phyloP scores from a whole-genome alignment of 2,113 vertebrate genomes.

The Leptobrachium leishanense region DNA sequence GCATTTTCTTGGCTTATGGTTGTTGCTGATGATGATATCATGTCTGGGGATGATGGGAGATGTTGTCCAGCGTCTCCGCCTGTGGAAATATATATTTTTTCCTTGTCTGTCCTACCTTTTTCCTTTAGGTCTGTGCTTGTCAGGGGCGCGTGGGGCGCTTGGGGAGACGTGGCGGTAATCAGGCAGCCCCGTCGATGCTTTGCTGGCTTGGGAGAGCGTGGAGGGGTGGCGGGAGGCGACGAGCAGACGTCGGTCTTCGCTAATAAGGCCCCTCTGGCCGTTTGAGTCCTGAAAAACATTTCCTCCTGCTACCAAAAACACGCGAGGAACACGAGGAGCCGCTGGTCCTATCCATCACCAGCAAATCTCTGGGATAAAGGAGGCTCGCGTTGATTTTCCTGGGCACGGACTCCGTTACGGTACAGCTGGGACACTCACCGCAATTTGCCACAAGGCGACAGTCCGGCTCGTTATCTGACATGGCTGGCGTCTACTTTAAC shows the following conservation, averaged over 20 bases:
- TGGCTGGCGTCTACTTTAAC: slow-evolving; percentile 2
- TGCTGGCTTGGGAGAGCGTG: background rate
- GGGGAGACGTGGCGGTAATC: background rate
- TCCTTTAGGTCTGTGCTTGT: background rate
- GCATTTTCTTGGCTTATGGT: no score
- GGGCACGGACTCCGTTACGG: background rate
- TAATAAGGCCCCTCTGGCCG: slow-evolving; percentile 26
- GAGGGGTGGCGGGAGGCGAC: background rate
- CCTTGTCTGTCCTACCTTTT: background rate
- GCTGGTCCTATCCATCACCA: slow-evolving; percentile 23
- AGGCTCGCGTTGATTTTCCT: slow-evolving; percentile 24
- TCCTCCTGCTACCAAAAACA: background rate
- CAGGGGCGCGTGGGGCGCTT: background rate
- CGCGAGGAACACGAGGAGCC: background rate
- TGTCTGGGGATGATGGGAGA: no score
- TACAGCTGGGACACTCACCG: slow-evolving; percentile 16
- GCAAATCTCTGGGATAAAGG: slow-evolving; percentile 25
- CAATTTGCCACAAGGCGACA: slow-evolving; percentile 29
- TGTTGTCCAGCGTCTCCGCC: no score
- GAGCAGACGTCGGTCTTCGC: background rate
- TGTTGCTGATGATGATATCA: no score
- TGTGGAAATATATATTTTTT: background rate
- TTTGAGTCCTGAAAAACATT: background rate
- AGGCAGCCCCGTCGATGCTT: background rate
- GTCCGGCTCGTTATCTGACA: slow-evolving; percentile 23